These are phyloP conservation scores for Crambe crambe DNA, from an alignment of 37 sponge, comb jelly and placozoan species.

Conservation along the genomic window DNA sequence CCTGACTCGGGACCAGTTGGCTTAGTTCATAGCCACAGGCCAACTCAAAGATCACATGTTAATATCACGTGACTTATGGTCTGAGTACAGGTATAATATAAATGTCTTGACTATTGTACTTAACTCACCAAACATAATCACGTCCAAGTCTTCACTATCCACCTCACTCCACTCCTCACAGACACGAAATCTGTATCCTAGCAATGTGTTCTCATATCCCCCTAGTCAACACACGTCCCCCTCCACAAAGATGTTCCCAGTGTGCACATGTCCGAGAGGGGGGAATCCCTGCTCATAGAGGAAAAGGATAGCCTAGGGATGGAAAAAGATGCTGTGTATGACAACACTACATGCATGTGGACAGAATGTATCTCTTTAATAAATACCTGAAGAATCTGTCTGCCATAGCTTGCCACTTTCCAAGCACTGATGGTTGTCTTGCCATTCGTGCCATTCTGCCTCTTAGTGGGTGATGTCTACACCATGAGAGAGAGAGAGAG, in stretches of 20 bases:
- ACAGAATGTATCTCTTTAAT: too few species aligned
- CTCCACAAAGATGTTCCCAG: conserved; percentile 58
- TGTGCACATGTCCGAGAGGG: conserved; percentile 50
- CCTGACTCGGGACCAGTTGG: background rate
- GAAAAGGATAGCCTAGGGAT: conserved; percentile 32
- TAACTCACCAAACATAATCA: conserved; percentile 49
- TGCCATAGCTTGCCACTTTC: conserved; percentile 29
- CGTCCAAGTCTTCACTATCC: conserved; percentile 23
- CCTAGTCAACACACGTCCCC: conserved; percentile 24
- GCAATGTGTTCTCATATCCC: conserved; percentile 54
- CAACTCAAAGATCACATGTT: background rate
- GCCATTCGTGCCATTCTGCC: background rate
- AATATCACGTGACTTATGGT: background rate
- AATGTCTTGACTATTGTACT: background rate
- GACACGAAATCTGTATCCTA: conserved; percentile 44
- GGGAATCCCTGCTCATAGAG: conserved; percentile 51
- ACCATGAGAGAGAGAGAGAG: background rate
- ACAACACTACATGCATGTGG: too few species aligned
- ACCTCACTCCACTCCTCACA: background rate
- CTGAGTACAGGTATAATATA: background rate
- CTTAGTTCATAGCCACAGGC: background rate
- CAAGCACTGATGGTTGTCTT: conserved; percentile 25
- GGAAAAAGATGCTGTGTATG: background rate
- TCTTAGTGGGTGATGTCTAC: background rate
- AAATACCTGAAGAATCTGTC: conserved; percentile 60